These are phyloP conservation scores for Argopecten irradians DNA, from an alignment of 1,140 invertebrate species.

Conservation along the genomic window DNA sequence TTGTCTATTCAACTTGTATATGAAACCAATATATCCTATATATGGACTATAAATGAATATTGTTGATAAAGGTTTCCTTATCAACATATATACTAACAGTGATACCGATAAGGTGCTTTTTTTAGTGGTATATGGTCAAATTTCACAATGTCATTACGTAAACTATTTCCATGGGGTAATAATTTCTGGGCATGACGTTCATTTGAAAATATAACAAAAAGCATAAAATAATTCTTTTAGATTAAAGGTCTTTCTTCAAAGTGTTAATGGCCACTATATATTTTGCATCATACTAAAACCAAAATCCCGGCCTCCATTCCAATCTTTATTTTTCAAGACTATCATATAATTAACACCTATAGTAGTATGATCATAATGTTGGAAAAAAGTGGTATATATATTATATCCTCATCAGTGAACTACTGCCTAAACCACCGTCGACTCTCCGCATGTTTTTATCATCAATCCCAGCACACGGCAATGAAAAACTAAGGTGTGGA, in stretches of 20 bases:
- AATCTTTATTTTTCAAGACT: neutral
- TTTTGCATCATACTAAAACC: neutral
- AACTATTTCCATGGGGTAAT: no score
- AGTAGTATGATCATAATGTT: neutral
- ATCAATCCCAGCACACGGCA: neutral
- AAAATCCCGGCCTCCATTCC: neutral
- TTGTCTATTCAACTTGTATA: no score
- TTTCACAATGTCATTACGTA: no score
- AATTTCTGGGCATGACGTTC: no score
- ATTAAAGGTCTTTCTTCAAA: neutral
- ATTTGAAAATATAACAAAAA: no score
- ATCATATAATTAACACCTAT: constrained; percentile 6
- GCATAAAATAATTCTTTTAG: no score
- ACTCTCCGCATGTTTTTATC: neutral
- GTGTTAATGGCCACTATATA: neutral
- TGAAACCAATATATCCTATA: no score
- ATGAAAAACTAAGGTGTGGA: constrained; percentile 9
- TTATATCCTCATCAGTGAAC: constrained; percentile 17
- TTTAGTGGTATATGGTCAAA: no score
- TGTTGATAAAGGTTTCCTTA: no score
- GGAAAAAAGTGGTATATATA: neutral
- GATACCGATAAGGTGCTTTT: no score
- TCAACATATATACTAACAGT: no score
- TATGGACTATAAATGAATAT: no score
- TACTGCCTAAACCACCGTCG: neutral